Evolutionary conservation across 1,140 invertebrate genomes (phyloP).

Genomic region (Oscheius sp.): DNA sequence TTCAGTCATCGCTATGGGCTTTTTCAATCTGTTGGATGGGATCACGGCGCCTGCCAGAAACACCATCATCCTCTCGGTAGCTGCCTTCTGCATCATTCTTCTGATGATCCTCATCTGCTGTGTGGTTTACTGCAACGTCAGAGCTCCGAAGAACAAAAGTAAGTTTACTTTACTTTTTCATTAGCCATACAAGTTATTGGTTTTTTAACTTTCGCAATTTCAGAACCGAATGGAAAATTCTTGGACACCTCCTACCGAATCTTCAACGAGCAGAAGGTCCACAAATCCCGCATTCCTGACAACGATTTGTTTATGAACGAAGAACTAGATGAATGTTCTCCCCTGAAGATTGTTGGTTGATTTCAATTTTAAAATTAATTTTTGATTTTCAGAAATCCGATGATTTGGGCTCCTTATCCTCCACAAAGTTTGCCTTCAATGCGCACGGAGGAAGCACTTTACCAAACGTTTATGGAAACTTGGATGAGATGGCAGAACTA

Average conservation of each 20-base stretch:
- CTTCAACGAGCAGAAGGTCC: slow-evolving; percentile 45
- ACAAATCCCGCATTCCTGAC: slow-evolving; percentile 33
- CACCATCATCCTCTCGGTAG: neutral
- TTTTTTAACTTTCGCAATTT: neutral
- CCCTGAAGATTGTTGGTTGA: slow-evolving; percentile 20
- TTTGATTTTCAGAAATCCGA: slow-evolving; percentile 5
- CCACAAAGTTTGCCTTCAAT: slow-evolving; percentile 24
- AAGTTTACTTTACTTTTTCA: neutral
- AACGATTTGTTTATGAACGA: slow-evolving; percentile 17
- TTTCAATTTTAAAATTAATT: neutral
- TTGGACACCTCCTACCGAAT: slow-evolving; percentile 44
- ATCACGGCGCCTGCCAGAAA: neutral
- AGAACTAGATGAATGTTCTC: slow-evolving; percentile 32
- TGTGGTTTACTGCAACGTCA: slow-evolving; percentile 18
- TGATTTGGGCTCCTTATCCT: slow-evolving; percentile 10
- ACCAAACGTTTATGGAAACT: slow-evolving; percentile 31
- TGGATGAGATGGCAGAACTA: slow-evolving; percentile 22
- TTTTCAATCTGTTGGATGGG: neutral
- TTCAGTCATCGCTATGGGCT: neutral
- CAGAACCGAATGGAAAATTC: slow-evolving; percentile 43
- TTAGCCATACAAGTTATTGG: too few species aligned
- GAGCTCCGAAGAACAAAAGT: slow-evolving; percentile 11
- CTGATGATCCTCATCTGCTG: neutral
- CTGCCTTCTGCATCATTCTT: neutral
- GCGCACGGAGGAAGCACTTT: slow-evolving; percentile 3